phyloP scores from a whole-genome alignment of 23 tunicate species.

The Styela plicata region DNA sequence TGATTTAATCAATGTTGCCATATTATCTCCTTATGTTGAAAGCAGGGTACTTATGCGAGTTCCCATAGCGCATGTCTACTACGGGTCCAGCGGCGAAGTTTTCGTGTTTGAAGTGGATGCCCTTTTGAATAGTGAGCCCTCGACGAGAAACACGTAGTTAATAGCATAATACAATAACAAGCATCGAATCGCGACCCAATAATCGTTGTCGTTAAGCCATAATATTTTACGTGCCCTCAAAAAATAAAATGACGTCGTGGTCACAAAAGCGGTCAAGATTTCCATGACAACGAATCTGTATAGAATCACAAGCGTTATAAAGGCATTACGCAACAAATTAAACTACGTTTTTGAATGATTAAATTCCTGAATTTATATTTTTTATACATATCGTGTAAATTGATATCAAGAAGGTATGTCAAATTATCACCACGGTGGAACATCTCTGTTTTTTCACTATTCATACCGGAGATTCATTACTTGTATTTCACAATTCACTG shows the following conservation, averaged over 20 bases:
- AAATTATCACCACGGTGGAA: too few relatives aligned
- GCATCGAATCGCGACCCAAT: neutral
- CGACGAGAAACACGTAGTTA: constrained; percentile 27
- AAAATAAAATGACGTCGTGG: neutral
- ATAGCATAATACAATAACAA: constrained; percentile 18
- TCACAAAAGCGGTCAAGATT: neutral
- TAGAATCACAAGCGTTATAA: neutral
- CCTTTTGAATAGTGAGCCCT: constrained; percentile 2
- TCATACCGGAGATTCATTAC: too few relatives aligned
- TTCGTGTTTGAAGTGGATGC: constrained; percentile 23
- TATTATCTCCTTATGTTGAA: neutral
- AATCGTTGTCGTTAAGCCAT: neutral
- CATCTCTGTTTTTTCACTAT: too few relatives aligned
- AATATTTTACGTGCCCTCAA: neutral
- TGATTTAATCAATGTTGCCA: neutral
- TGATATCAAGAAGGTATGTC: too few relatives aligned
- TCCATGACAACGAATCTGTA: neutral
- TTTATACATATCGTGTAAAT: too few relatives aligned
- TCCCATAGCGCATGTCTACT: neutral
- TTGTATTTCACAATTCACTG: too few relatives aligned
- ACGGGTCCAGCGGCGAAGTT: neutral
- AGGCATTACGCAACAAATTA: too few relatives aligned
- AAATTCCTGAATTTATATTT: too few relatives aligned
- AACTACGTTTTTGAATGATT: too few relatives aligned
- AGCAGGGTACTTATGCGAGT: neutral